Base-by-base conservation (phyloP, 1,140 invertebrate species). In the Euglossa dilemma region DNA sequence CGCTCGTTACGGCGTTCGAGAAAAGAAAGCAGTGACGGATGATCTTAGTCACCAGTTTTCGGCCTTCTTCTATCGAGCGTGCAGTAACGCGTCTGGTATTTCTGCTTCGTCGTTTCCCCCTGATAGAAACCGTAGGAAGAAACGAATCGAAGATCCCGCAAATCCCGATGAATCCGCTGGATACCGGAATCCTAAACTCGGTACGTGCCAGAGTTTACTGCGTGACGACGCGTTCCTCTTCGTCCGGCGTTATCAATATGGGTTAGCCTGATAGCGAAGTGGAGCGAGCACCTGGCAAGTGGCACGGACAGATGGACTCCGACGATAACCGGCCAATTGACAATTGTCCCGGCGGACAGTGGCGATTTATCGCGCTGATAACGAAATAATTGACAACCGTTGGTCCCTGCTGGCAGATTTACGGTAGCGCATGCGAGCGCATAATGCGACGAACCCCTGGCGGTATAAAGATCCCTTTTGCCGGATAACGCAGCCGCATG, bases 321-420 rank as follows among this genome's bases (percentile, higher is more conserved):
- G 4, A 2, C 75, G 81, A 83, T 83, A 83, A 78, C 23, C 47
- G 43, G 64, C 54, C 74, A 77, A 83, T 69, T 70, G 75, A 78
- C 81, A 76, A 83, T 83, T 77, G 81, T 83, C 63, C 63, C 23
- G 20, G 54, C 23, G 63, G 52, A 67, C 72, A 82, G 56, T 25
- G 81, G 43, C 71, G 81, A 83, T 83, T 83, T 67, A 77, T 77
- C 74, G 57, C 66, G 50, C 36, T 78, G 81, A 83, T 83, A 83
- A 83, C 47, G 81, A 78, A 83, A 83, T 83, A 83, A 83, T 83
- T 83, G 81, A 83, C 81, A 83, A 69, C 18, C 54, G 52, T 50
- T 16, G n/a, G 63, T 45, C 64, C 52, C 63, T 57, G 20, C 45
- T 83, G 75, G 81, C 81, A 78, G 81, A 83, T 78, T 83, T 83